A percentile compares a stretch with the other conserved stretches of the same genome.
Conservation (phyloP, 2,888 invertebrate genomes). For the Enchytraeus crypticus region DNA sequence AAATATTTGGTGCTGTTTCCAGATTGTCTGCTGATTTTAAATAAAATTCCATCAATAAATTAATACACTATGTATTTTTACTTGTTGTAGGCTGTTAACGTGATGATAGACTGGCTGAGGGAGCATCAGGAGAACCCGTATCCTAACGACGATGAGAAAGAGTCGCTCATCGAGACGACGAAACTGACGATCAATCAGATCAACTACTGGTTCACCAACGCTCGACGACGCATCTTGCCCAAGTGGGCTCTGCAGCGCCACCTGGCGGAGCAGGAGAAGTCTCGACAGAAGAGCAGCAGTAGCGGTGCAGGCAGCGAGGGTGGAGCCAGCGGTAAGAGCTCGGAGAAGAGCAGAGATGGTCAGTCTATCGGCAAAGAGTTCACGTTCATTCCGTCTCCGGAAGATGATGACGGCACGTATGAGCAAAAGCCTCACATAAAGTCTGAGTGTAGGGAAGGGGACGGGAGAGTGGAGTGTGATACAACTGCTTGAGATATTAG, state of each 20-base stretch:
- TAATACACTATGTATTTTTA: too few relatives aligned
- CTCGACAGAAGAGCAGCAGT: neutral
- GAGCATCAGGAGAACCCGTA: conserved; percentile 49
- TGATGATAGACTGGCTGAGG: conserved; percentile 47
- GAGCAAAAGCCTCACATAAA: too few relatives aligned
- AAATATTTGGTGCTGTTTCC: too few relatives aligned
- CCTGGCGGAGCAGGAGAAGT: conserved; percentile 23
- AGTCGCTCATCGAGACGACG: conserved; percentile 46
- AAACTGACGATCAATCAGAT: conserved; percentile 47
- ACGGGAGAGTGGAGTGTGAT: too few relatives aligned
- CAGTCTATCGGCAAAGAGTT: too few relatives aligned
- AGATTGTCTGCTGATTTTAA: too few relatives aligned
- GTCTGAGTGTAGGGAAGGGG: too few relatives aligned
- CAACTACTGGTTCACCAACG: conserved; percentile 50
- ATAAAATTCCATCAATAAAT: too few relatives aligned
- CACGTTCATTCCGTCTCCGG: too few relatives aligned
- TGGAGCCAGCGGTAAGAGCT: neutral
- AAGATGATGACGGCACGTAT: too few relatives aligned
- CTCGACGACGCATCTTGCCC: conserved; percentile 46
- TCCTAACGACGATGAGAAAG: conserved; percentile 48
- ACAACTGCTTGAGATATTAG: too few relatives aligned
- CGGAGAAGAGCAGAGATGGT: neutral
- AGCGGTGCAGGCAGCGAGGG: neutral
- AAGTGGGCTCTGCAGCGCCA: conserved; percentile 40
- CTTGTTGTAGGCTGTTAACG: conserved; percentile 46